These are phyloP conservation scores for Poicephalus meyeri DNA, from an alignment of 2,113 vertebrate species.

Conservation along the genomic window DNA sequence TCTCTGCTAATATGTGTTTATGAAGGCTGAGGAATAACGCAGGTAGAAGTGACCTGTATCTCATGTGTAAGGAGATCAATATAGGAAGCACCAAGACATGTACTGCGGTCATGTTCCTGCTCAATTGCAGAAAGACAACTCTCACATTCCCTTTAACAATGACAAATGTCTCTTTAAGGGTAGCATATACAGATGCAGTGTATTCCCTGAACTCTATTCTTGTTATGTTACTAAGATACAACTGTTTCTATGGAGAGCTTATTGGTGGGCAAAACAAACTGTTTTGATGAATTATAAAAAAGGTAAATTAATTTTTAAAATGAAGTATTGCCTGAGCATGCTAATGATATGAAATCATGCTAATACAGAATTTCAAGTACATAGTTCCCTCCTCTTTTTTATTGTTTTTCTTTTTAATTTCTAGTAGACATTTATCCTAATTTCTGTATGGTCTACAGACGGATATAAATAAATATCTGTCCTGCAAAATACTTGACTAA, in stretches of 20 bases:
- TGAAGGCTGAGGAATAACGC: not conserved
- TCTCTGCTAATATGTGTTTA: not conserved
- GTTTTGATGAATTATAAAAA: conserved; percentile 32
- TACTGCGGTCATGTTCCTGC: not conserved
- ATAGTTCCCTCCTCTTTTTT: not conserved
- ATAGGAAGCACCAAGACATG: rapidly evolving
- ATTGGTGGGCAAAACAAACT: conserved; percentile 37
- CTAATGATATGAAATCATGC: not conserved
- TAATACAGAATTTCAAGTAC: not conserved
- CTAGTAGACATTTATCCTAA: not conserved
- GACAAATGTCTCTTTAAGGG: not conserved
- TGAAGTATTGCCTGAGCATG: conserved; percentile 5
- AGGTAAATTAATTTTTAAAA: conserved; percentile 11
- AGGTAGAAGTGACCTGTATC: not conserved
- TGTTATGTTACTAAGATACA: conserved; percentile 65
- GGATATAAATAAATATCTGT: not conserved
- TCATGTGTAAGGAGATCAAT: rapidly evolving
- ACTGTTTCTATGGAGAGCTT: conserved; percentile 68
- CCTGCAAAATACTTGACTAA: not conserved
- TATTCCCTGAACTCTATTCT: conserved; percentile 29
- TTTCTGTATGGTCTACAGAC: not conserved
- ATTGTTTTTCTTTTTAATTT: not conserved
- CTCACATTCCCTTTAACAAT: not conserved
- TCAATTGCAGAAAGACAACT: not conserved
- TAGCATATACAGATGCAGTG: not conserved